Conservation (phyloP, 2,113 vertebrate species). For the Percina caprodes region DNA sequence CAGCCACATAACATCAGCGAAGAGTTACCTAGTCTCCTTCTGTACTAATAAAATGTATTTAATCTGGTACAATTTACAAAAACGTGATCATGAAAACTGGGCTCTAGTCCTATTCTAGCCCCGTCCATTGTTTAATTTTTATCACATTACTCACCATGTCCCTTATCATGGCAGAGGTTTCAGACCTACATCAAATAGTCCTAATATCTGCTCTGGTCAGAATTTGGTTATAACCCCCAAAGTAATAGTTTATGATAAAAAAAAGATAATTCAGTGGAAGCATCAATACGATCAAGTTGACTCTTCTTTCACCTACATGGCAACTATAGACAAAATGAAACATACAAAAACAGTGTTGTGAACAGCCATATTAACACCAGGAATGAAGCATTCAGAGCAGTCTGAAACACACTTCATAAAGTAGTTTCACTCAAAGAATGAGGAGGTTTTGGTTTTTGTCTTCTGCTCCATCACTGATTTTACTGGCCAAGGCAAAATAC, state of each 20-base stretch:
- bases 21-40: constrained; percentile 80
- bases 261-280: constrained; percentile 25
- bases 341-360: constrained; percentile 33
- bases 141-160: not conserved
- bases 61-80: constrained; percentile 79
- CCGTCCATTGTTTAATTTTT: not conserved
- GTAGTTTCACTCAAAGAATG: constrained; percentile 27
- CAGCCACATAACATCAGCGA: constrained; percentile 84
- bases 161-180: constrained; percentile 28
- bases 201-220: constrained; percentile 13
- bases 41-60: constrained; percentile 62
- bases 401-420: constrained; percentile 43
- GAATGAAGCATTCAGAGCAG: constrained; percentile 39
- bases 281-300: constrained; percentile 33
- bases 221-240: not conserved
- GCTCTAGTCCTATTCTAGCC: constrained; percentile 17
- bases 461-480: constrained; percentile 59
- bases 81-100: constrained; percentile 81
- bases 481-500: constrained; percentile 70
- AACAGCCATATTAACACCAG: constrained; percentile 38
- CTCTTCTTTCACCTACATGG: constrained; percentile 12
- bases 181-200: constrained; percentile 4
- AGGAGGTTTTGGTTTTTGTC: constrained; percentile 70
- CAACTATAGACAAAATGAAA: constrained; percentile 31
- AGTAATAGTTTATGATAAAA: not conserved